Conservation (phyloP, 1,140 invertebrate genomes). For the Babylonia areolata region DNA sequence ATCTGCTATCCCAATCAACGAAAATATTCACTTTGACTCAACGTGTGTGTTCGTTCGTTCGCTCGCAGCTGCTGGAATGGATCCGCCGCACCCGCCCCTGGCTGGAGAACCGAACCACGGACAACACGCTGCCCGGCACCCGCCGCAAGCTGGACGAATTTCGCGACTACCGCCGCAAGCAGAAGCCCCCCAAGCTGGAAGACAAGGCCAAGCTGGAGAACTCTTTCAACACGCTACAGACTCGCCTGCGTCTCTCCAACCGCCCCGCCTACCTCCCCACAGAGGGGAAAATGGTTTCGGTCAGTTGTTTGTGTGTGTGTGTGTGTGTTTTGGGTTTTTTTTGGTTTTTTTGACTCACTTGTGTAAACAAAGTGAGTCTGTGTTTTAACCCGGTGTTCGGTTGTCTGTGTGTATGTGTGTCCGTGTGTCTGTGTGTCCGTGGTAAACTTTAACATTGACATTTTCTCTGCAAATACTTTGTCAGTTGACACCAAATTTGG, state of each 20-base stretch:
- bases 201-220: constrained; percentile 99
- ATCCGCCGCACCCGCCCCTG: constrained; percentile 97
- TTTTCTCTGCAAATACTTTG: too few species aligned
- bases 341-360: too few species aligned
- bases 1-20: too few species aligned
- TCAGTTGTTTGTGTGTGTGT: constrained; percentile 76
- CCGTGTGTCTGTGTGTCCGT: too few species aligned
- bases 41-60: too few species aligned
- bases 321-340: neutral
- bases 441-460: too few species aligned
- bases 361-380: too few species aligned
- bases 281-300: constrained; percentile 98
- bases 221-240: constrained; percentile 99
- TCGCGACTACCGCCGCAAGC: constrained; percentile 97
- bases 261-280: constrained; percentile 99
- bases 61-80: constrained; percentile 92
- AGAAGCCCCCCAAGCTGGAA: constrained; percentile 98
- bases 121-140: constrained; percentile 97
- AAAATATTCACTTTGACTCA: too few species aligned
- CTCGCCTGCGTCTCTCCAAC: constrained; percentile 95
- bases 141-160: constrained; percentile 99
- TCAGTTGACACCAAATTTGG: too few species aligned
- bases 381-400: too few species aligned
- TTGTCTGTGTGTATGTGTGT: too few species aligned
- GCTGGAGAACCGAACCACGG: constrained; percentile 96